Base-by-base conservation (phyloP, 2,888 invertebrate species). In the Polydesmus complanatus region DNA sequence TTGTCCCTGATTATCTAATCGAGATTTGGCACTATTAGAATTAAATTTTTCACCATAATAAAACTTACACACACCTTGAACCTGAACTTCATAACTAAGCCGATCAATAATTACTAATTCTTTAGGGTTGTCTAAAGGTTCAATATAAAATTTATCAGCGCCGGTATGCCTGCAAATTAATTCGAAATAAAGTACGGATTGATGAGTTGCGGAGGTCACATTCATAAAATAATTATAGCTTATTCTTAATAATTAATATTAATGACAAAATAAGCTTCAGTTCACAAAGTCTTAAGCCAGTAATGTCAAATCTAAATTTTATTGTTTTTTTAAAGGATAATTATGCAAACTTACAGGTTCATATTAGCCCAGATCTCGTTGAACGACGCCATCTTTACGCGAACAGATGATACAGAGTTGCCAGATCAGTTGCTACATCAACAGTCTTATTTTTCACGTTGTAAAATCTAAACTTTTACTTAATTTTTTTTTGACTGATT, bases 141-240 rank as follows among this genome's bases (percentile, higher is more conserved):
- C 90, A 67, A 94, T 79, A 70, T 85, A 88, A 74, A 93, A 91
- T 73, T 86, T 88, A 69, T 94, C 93, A 57, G 86, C 82, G n/a
- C 91, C 90, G 65, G 84, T 84, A 69, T 89, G 89, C 49, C 74
- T 74, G 67, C 68, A 67, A 66, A 58, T 59, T 64, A 66, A 57
- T 11, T 8, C 14, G 14, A 37, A 37, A 37, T 37, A 8, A 37
- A 37, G 37, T 37, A 37, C n/a, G n/a, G n/a, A n/a, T n/a, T n/a
- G n/a, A n/a, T n/a, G n/a, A n/a, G n/a, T n/a, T n/a, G n/a, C n/a
- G n/a, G n/a, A n/a, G n/a, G n/a, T n/a, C n/a, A n/a, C n/a, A n/a
- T n/a, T n/a, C n/a, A n/a, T n/a, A n/a, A n/a, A n/a, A n/a, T n/a
- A n/a, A n/a, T n/a, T n/a, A n/a, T n/a, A n/a, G n/a, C n/a, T n/a